phyloP scores from a whole-genome alignment of 2,113 vertebrate species.

The Pogonocichla stellata region DNA sequence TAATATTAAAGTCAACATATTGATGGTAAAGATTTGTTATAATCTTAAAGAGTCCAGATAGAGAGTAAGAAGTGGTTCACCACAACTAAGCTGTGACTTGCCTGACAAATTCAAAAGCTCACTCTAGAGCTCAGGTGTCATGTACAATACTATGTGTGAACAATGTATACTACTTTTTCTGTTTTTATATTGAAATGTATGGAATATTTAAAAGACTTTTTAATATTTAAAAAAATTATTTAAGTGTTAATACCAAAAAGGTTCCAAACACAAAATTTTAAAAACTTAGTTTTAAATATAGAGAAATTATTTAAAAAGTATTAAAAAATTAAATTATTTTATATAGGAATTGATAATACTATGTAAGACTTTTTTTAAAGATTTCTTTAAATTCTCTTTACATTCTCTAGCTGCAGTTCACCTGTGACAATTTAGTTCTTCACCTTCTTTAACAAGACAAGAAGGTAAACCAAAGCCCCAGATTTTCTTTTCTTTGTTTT shows the following conservation, averaged over 20 bases:
- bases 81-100: not conserved
- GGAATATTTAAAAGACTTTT: conserved; percentile 59
- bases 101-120: conserved; percentile 28
- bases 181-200: conserved; percentile 46
- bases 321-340: conserved; percentile 25
- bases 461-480: conserved; percentile 27
- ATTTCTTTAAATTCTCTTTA: conserved; percentile 37
- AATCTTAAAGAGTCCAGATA: not conserved
- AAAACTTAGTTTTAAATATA: conserved; percentile 27
- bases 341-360: conserved; percentile 20
- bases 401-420: not conserved
- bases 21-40: not conserved
- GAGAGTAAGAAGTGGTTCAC: not conserved
- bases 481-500: not conserved
- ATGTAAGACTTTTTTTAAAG: conserved; percentile 9
- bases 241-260: conserved; percentile 12
- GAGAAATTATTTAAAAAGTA: conserved; percentile 9
- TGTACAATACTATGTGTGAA: conserved; percentile 28
- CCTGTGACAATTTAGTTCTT: not conserved
- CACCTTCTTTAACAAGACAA: not conserved
- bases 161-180: conserved; percentile 28
- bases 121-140: conserved; percentile 26
- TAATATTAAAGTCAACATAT: not conserved
- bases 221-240: conserved; percentile 16
- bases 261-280: not conserved